Base-by-base conservation (phyloP, 2,113 vertebrate genomes). In the Cyphomyrus discorhynchus region DNA sequence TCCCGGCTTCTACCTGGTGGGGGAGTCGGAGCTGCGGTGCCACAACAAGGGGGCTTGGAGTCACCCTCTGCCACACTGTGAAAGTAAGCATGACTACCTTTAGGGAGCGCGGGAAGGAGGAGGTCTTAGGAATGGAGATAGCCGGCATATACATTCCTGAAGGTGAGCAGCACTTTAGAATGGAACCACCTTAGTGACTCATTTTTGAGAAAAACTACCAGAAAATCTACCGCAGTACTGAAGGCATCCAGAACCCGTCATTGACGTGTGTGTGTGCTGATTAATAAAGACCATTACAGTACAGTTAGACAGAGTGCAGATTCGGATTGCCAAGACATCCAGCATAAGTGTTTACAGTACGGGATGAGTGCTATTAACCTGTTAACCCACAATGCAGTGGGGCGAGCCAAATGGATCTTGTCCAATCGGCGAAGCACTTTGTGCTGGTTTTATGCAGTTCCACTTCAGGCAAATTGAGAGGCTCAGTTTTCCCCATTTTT, bases 31-130 rank as follows among this genome's bases (percentile, higher is more conserved):
- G 92, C 97, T 98, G 3, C 94, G 95, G 86, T 99, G 98, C 89
- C 97, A 97, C 91, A 99, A 99, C 91, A 95, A 95, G 93, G 98
- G 98, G 93, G 96, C 97, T 88, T 99, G 98, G 98, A 97, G 96
- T 74, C 97, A 97, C 8, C 96, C 97, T 10, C 95, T 97, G 86
- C 98, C 98, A 21, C 95, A 88, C 85, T 99, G 98, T 95, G 96
- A 99, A 97, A 96, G 98, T 99, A 95, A 97, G 93, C 87, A 45
- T 17, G 27, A 10, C 62, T 31, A 4, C 62, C n/a, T 0, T 3
- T 5, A 11, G 27, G n/a, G 27, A 31, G 62, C 3, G n/a, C 3
- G 1, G 62, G 62, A 31, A 70, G 62, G n/a, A 10, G 62, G 62
- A 4, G n/a, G 9, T 27, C 3, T 31, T 66, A 27, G n/a, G n/a